Evolutionary conservation across 92 coral and sea anemone species (phyloP), one percentile per base, ranked within the genome.

Genomic region (Micromussa lordhowensis): DNA sequence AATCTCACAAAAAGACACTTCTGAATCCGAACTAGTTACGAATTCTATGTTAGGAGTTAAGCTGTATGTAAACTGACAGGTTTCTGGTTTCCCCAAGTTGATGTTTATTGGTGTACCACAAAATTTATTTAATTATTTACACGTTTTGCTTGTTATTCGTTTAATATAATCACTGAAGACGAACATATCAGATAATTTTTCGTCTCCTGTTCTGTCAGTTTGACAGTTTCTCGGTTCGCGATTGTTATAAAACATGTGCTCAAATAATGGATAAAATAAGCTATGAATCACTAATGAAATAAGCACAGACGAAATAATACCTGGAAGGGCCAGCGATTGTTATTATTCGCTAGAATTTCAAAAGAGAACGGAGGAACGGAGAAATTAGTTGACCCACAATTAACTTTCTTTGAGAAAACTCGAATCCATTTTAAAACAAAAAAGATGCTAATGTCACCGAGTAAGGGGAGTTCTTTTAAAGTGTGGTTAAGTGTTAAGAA

Each of bases 81-180:
- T 48, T 51, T 77, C 55, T 24, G 22, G 51, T 10, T 28, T 29
- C 59, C 61, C 8, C 30, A 77, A 86, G 57, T 58, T 58, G 61
- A 38, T 58, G 16, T 34, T 61, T 66, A 75, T 75, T 38, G 88
- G 89, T 64, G 58, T 22, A 22, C 77, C 89, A 49, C 89, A 77
- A 77, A 44, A 75, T 36, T 38, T 76, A 29, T 26, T 77, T 40
- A 86, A 86, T 86, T 77, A 86, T 86, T 86, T 44, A 86, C 48
- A 36, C 35, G 40, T 36, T 66, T 84, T 34, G 48, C 31, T 55
- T 58, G 73, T 24, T 34, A 58, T 84, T 57, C 32, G 44, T 36
- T 55, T 32, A 75, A 55, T 38, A 35, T 3, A 58, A 24, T 11
- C 38, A 15, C 77, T 57, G 9, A 55, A 16, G n/a, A 71, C 32